Conservation (phyloP, 2,888 invertebrate species). For the Aphodius granarius region DNA sequence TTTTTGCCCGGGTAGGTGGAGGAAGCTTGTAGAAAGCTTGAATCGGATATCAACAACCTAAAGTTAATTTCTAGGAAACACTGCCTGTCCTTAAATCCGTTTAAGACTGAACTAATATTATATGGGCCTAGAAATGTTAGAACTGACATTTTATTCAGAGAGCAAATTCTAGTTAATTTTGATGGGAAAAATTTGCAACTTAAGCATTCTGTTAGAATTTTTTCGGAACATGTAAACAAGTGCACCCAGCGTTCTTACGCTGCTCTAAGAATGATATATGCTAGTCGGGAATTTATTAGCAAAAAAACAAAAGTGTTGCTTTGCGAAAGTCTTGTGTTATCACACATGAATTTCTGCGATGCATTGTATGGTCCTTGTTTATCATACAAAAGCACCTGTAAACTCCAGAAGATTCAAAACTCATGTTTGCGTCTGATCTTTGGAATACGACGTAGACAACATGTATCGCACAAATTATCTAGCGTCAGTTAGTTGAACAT, state of each 20-base stretch:
- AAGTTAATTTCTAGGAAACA: not conserved
- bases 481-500: no score
- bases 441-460: no score
- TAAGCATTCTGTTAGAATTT: not conserved
- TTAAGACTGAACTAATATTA: not conserved
- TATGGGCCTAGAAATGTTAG: not conserved
- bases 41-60: not conserved
- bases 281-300: not conserved
- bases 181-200: not conserved
- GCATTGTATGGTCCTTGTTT: not conserved
- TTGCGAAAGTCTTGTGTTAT: not conserved
- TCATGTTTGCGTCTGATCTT: no score
- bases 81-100: not conserved
- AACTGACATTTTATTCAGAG: not conserved
- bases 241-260: not conserved
- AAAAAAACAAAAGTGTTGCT: not conserved
- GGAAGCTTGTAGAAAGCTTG: not conserved
- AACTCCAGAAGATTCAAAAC: no score
- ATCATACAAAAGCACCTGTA: not conserved
- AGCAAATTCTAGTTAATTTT: not conserved
- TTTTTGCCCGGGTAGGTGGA: not conserved
- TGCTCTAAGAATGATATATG: constrained; percentile 4
- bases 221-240: not conserved
- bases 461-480: no score
- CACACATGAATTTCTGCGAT: not conserved